These are phyloP conservation scores for Phenganax subtilis DNA, from an alignment of 92 coral and sea anemone species.

Conservation along the genomic window DNA sequence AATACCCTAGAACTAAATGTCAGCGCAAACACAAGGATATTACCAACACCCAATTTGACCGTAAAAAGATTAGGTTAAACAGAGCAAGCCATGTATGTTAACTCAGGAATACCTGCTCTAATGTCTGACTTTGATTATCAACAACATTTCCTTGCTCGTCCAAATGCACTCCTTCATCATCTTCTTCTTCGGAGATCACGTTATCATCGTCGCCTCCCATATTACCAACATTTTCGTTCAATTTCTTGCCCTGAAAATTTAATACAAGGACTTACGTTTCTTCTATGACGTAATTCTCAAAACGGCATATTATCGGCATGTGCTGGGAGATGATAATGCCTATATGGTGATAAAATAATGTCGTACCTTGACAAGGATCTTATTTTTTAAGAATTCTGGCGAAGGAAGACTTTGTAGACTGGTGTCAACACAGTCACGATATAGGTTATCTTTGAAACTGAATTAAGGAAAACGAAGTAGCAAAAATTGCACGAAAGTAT, in stretches of 20 bases:
- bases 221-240: constrained; percentile 67
- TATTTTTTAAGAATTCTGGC: constrained; percentile 81
- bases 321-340: neutral
- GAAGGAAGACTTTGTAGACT: constrained; percentile 64
- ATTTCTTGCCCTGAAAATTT: constrained; percentile 73
- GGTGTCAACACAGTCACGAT: constrained; percentile 58
- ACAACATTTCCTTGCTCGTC: constrained; percentile 47
- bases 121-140: neutral
- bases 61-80: too few relatives aligned
- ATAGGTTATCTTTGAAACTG: constrained; percentile 55
- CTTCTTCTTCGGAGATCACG: constrained; percentile 91
- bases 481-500: neutral
- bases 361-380: constrained; percentile 77
- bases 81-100: too few relatives aligned
- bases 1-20: too few relatives aligned
- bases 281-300: neutral
- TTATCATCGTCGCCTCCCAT: constrained; percentile 62
- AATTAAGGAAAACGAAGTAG: constrained; percentile 24
- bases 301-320: too few relatives aligned
- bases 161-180: constrained; percentile 75
- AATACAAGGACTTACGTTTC: neutral
- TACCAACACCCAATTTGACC: too few relatives aligned
- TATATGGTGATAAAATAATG: neutral
- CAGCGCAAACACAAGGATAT: too few relatives aligned
- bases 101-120: constrained; percentile 16